Base-by-base conservation (phyloP, 53 echinoderm and acorn worm species). In the Echinometra lucunter region DNA sequence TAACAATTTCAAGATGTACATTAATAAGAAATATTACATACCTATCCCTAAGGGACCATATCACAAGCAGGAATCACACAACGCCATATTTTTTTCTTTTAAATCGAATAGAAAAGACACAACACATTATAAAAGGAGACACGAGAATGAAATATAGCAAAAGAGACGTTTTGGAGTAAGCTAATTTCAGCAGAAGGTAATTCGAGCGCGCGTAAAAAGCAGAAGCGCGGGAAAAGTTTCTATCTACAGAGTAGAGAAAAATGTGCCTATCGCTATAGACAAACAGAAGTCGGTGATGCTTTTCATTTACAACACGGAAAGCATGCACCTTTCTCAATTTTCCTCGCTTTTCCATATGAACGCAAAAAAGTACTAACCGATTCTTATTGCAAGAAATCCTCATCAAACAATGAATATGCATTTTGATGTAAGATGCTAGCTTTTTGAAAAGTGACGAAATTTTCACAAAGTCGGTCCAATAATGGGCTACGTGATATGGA, bases 51-150 rank as follows among this genome's bases (percentile, higher is more conserved):
- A 47, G 75, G 78, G 92, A 92, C 55, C 72, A 45, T 55, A 78
- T 32, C 92, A 92, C 92, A 92, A 74, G 92, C 92, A 78, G 75
- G 45, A 91, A 91, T 91, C 91, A 91, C 91, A 91, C 91, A 91
- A 44, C 91, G 58, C 49, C 49, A 34, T 88, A 53, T 1, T 27
- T 67, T 91, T 60, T 37, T 7, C 35, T 35, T 58, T 11, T 49
- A 85, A 45, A 47, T 85, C 44, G 85, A 85, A 47, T 85, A n/a
- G 45, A 47, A 12, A 16, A 49, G 19, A 85, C n/a, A 81, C 7
- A 85, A 28, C 85, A 53, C 28, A 28, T 47, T 85, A 37, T 47
- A 85, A 85, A 85, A 13, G n/a, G 38, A 78, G 18, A 78, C 78
- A 78, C 78, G 42, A 40, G 78, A 78, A 40, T 40, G 19, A 78